These are phyloP conservation scores for Acrocephalus arundinaceus DNA, from an alignment of 2,113 vertebrate species.

Conservation along the genomic window DNA sequence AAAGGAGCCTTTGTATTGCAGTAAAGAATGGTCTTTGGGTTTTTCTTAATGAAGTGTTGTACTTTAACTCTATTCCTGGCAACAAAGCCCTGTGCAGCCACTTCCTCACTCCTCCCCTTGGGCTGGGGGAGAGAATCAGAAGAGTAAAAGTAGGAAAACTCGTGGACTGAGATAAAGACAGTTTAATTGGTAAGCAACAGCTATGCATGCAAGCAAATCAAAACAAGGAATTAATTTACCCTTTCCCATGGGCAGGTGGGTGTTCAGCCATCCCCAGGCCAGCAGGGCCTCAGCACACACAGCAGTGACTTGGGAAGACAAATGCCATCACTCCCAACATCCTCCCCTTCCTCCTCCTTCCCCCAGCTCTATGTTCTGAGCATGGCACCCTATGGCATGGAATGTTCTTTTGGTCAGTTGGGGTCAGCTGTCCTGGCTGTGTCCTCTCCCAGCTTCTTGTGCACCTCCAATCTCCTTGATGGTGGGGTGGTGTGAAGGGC, in stretches of 20 bases:
- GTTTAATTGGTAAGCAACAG: not conserved
- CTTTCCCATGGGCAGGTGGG: not conserved
- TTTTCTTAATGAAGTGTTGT: not conserved
- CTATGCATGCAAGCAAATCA: not conserved
- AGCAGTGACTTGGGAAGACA: not conserved
- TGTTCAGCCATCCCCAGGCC: not conserved
- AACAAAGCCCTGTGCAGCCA: not conserved
- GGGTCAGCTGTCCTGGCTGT: not conserved
- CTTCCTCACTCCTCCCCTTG: not conserved
- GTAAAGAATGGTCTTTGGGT: constrained; percentile 49
- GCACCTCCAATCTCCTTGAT: not conserved
- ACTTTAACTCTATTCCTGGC: not conserved
- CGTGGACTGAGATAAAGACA: not conserved
- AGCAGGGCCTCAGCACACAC: not conserved
- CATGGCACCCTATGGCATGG: rapidly evolving
- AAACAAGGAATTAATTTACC: not conserved
- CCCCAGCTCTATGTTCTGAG: rapidly evolving
- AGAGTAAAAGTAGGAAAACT: not conserved
- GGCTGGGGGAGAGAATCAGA: not conserved
- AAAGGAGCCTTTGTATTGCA: constrained; percentile 56
- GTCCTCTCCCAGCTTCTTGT: not conserved
- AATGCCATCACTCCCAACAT: not conserved
- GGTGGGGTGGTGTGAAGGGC: not conserved
- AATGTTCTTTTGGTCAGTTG: not conserved
- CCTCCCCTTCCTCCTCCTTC: not conserved